Evolutionary conservation across 2,888 invertebrate genomes (phyloP), one percentile per base, ranked within the genome.

Genomic region (Scaptomyza reducta): DNA sequence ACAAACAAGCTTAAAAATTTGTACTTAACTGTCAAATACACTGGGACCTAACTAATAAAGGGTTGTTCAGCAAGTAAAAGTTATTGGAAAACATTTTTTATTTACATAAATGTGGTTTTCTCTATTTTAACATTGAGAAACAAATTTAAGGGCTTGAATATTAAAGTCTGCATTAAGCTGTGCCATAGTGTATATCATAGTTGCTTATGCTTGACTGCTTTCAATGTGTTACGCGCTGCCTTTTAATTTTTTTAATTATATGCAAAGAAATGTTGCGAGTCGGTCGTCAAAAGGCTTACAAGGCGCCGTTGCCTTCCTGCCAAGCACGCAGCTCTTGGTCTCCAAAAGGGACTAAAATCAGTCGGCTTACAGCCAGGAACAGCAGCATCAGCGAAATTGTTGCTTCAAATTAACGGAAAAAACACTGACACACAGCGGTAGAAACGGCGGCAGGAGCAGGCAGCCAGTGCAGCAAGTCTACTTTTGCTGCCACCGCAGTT

Each of bases 221-320:
- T 44, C 4, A 49, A 6, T 33, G 16, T 31, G 6, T 51, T 41
- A 18, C 35, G 22, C 54, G 44, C 66, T 74, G 11, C 61, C 54
- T 44, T 51, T 22, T 4, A 40, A 41, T 44, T 44, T 49, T 77
- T 79, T 85, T 87, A 87, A 84, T 84, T 84, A 88, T 86, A 86
- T 84, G 83, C 86, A 85, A 79, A 77, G 71, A 76, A 81, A 77
- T 78, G 79, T 75, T 70, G 74, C 65, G 51, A 74, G 76, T 66
- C 62, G 76, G 79, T 79, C 77, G 86, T 77, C 73, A 79, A 88
- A 86, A 79, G 74, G 77, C 80, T 80, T 80, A 80, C 64, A 46
- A 40, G 40, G 18, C 33, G 33, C 6, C 47, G 9, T 47, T 47
- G 29, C 61, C 78, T 61, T 70, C 51, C 79, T 75, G 40, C 53